Base-by-base conservation (phyloP, 2,888 invertebrate species). In the Yponomeuta sedellus region DNA sequence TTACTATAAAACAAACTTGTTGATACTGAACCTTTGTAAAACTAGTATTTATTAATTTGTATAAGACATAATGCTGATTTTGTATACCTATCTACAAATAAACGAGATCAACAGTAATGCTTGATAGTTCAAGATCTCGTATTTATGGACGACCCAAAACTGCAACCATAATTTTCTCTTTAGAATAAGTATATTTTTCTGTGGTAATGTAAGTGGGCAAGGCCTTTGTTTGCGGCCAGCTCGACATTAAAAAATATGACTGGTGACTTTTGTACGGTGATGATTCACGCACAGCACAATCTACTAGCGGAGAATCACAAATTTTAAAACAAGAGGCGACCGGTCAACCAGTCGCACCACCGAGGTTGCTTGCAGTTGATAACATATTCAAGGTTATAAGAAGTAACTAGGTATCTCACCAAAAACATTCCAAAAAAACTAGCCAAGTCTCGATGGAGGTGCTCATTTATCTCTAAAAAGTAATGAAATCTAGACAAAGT, bases 181-280 rank as follows among this genome's bases (percentile, higher is more conserved):
- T 52, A 52, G 34, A 52, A 16, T 52, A 52, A 52, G 44, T 52
- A 16, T 52, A 12, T 52, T 52, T 52, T 52, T 52, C 2, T 16
- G 44, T 52, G 34, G 34, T 34, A 34, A 16, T 3, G 16, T 52
- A 52, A 16, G 16, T 16, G 16, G 44, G 44, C 12, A 52, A 52
- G 5, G 44, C 16, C 44, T 52, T 52, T 52, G 44, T 52, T 52
- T 52, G 44, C 16, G 12, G 16, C 44, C 44, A 12, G 44, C 44
- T 52, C 16, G 44, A 52, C 44, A 52, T 52, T 52, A 52, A 52
- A 52, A 52, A 52, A 52, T 52, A 52, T 52, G 44, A 52, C 44
- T 52, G 16, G 44, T 16, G 44, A 52, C 10, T 52, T 34, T 34
- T 52, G 44, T 52, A 52, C 44, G 1, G 44, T 16, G 44, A 52